Evolutionary conservation across 2,888 invertebrate genomes (phyloP), one percentile per base, ranked within the genome.

Genomic region (Ypsolopha sequella): DNA sequence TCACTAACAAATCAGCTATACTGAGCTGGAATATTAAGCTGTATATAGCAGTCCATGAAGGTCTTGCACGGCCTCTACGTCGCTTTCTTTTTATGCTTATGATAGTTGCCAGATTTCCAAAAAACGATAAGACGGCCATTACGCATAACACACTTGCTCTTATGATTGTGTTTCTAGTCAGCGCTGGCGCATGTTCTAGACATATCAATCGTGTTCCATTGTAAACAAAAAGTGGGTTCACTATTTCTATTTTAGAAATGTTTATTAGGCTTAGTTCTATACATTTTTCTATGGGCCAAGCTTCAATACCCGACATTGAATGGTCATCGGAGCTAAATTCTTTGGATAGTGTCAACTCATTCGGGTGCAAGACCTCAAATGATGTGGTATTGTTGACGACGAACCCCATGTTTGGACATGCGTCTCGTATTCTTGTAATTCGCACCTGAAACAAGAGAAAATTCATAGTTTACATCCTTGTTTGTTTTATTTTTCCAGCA

Each of bases 21-120:
- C 94, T 93, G n/a, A 95, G 80, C 67, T 95, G 94, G 51, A 93
- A 89, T 63, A 95, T 93, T 45, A 95, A 78, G 47, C 92, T 92
- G 64, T 95, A 94, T 57, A 92, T 91, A 0, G 91, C 91, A 38
- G 91, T 91, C 88, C 91, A 91, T 8, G 88, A 89, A 14, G 91
- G 91, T 8, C 90, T 82, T 0, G 89, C 85, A 55, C 88, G 76
- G 14, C 89, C 79, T 8, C 89, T 74, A 33, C 87, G 82, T 14
- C 89, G 76, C 58, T 90, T 89, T 62, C 88, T 88, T 58, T 88
- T 89, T 65, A 95, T 93, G 62, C 93, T 94, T 73, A 91, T 89
- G 61, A 95, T 91, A 1, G 95, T 95, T 4, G 92, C 91, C 33
- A 91, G 74, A 71, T 95, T 95, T 13, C 92, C 94, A 48, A 93